These are phyloP conservation scores for Mirza zaza DNA, from an alignment of 2,113 vertebrate genomes.

Conservation along the genomic window DNA sequence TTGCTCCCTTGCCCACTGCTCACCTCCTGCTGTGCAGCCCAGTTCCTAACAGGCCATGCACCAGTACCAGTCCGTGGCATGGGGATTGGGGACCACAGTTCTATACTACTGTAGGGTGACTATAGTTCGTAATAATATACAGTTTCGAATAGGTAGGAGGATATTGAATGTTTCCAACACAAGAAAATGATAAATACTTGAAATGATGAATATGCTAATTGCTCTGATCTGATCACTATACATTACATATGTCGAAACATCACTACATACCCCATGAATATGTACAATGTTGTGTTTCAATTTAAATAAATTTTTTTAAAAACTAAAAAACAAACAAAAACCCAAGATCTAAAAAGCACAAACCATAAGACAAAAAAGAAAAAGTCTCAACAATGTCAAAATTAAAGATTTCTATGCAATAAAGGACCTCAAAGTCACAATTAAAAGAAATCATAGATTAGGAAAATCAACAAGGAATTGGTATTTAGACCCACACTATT, in stretches of 20 bases:
- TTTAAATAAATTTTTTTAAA: not conserved
- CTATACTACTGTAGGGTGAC: not conserved
- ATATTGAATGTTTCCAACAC: not conserved
- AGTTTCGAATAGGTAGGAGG: not conserved
- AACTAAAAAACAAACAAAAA: not conserved
- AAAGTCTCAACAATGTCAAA: not conserved
- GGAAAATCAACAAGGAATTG: not conserved
- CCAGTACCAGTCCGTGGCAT: too few species aligned
- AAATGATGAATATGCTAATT: not conserved
- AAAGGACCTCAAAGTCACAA: not conserved
- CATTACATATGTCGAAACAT: not conserved
- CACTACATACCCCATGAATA: not conserved
- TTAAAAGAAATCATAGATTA: not conserved
- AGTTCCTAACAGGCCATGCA: too few species aligned
- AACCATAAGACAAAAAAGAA: not conserved
- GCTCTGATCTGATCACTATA: not conserved
- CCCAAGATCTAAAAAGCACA: conserved; percentile 23
- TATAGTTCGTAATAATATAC: not conserved
- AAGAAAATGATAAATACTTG: not conserved
- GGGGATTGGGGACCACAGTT: too few species aligned
- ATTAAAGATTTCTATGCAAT: not conserved
- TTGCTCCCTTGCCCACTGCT: too few species aligned
- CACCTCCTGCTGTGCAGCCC: too few species aligned
- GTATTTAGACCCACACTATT: not conserved
- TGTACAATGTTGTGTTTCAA: not conserved